Conservation (phyloP, 2,113 vertebrate species). For the Pachyramphus minor region DNA sequence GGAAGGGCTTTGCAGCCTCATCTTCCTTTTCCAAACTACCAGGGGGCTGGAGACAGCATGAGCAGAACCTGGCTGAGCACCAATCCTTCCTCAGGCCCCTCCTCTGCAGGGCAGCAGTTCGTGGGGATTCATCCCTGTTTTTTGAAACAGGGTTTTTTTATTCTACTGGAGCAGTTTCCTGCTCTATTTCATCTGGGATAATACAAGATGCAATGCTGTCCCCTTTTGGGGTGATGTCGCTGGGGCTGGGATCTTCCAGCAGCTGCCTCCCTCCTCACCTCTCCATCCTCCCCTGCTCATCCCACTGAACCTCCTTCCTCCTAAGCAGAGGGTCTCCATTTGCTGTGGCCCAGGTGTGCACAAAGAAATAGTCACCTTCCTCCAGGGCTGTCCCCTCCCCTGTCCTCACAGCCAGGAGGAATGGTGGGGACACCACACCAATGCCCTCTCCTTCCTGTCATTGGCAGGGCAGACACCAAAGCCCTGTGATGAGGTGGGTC, state of each 20-base stretch:
- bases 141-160: neutral
- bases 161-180: neutral
- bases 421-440: neutral
- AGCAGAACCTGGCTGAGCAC: neutral
- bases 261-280: neutral
- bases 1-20: neutral
- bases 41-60: rapidly evolving
- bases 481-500: rapidly evolving
- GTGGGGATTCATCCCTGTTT: no score
- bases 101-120: neutral
- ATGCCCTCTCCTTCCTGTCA: neutral
- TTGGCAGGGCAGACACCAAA: neutral
- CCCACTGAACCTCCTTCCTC: neutral
- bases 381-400: neutral
- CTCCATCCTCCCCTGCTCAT: neutral
- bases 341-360: neutral
- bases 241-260: neutral
- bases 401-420: no score
- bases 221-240: neutral
- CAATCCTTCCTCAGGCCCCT: neutral
- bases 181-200: neutral
- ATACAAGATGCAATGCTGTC: neutral
- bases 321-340: neutral
- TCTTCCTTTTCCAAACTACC: neutral
- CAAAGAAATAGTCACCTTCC: neutral